Evolutionary conservation across 2,797 vertebrate genomes (phyloP).

Genomic region (Sciurus vulgaris): DNA sequence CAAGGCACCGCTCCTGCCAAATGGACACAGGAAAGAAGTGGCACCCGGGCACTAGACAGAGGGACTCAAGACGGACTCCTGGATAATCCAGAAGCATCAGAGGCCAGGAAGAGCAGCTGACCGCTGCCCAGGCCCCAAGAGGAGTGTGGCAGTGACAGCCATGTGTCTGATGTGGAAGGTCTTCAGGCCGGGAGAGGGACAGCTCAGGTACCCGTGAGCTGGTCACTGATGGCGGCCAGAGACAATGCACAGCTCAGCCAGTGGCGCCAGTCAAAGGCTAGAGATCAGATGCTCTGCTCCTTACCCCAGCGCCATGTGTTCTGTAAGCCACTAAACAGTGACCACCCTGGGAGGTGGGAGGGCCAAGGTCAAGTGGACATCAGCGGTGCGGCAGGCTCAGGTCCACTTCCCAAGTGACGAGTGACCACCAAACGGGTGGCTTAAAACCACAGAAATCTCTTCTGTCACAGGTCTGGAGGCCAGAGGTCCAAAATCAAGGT

Average conservation of each 20-base stretch:
- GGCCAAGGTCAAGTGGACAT: not conserved
- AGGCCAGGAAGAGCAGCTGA: not conserved
- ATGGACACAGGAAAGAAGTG: not conserved
- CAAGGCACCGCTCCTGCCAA: not conserved
- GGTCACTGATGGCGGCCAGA: not conserved
- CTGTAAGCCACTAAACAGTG: not conserved
- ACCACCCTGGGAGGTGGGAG: not conserved
- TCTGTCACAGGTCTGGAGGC: not conserved
- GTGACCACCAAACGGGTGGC: not conserved
- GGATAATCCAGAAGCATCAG: not conserved
- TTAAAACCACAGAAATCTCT: not conserved
- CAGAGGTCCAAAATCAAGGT: too few species aligned
- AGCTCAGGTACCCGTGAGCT: not conserved
- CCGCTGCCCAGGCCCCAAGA: too few species aligned
- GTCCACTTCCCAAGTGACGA: not conserved
- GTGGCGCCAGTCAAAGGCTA: too few species aligned
- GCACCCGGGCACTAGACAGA: not conserved
- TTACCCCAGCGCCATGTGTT: too few species aligned
- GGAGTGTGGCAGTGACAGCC: not conserved
- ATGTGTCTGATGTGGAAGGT: not conserved
- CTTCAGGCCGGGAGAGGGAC: not conserved
- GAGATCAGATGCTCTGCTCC: not conserved
- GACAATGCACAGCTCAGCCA: not conserved
- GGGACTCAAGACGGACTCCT: not conserved
- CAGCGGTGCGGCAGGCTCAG: not conserved